Evolutionary conservation across 1,140 invertebrate species (phyloP).

Genomic region (Drosophila truncata): DNA sequence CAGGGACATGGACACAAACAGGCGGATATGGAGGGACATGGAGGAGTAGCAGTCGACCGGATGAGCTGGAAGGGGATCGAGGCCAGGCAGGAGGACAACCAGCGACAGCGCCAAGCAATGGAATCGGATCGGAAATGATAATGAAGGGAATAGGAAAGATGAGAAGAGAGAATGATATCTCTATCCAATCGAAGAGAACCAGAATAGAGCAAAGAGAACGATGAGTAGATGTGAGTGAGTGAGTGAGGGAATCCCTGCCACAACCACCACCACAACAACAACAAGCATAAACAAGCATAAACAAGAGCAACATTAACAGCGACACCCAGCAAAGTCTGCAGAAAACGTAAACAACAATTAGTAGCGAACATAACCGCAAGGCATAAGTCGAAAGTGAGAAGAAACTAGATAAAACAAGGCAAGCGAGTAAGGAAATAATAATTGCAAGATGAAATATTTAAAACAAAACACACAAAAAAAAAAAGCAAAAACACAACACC

Average conservation of each 20-base stretch:
- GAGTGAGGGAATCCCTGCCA: slow-evolving; percentile 10
- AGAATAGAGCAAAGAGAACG: not conserved
- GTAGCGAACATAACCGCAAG: slow-evolving; percentile 28
- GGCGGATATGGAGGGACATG: slow-evolving; percentile 18
- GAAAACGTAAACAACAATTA: not conserved
- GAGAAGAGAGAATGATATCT: no score
- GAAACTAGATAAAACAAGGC: slow-evolving; percentile 22
- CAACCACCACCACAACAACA: slow-evolving; percentile 5
- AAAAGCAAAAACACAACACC: slow-evolving; percentile 28
- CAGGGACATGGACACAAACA: slow-evolving; percentile 27
- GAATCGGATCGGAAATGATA: not conserved
- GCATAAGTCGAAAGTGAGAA: slow-evolving; percentile 10
- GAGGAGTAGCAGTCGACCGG: slow-evolving; percentile 4
- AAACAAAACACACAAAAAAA: slow-evolving; percentile 25
- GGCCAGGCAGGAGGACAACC: slow-evolving; percentile 28
- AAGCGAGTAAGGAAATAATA: slow-evolving; percentile 41
- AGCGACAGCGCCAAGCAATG: slow-evolving; percentile 12
- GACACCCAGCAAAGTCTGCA: slow-evolving; percentile 1
- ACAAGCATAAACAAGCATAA: slow-evolving; percentile 2
- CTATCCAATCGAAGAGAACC: not conserved
- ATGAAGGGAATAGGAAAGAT: not conserved
- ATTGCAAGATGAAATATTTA: slow-evolving; percentile 44
- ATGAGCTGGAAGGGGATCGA: slow-evolving; percentile 35
- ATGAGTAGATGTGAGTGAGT: slow-evolving; percentile 5
- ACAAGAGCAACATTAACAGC: slow-evolving; percentile 11